A percentile compares a stretch with the other conserved stretches of the same genome.
Evolutionary conservation across 2,113 vertebrate species (phyloP).

Genomic region (Prinia subflava): DNA sequence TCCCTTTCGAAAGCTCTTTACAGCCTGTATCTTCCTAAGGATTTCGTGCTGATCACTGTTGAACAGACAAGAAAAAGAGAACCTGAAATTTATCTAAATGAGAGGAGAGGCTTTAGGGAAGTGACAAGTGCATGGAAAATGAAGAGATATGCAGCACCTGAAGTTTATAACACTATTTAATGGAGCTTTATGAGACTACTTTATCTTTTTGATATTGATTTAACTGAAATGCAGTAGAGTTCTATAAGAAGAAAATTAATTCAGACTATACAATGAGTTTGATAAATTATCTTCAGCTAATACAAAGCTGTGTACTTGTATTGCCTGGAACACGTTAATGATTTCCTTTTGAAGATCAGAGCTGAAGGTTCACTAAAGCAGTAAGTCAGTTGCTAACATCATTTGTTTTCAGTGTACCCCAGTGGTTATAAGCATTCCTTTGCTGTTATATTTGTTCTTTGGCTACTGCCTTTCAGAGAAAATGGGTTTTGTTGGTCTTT

Average conservation of each 20-base stretch:
- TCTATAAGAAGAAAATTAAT: not conserved
- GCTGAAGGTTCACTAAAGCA: not conserved
- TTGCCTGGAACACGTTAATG: not conserved
- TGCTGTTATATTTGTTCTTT: not conserved
- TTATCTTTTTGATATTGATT: not conserved
- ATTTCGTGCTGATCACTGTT: not conserved
- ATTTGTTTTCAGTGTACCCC: not conserved
- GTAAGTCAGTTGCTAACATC: not conserved
- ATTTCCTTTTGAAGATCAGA: not conserved
- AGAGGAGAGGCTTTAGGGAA: not conserved
- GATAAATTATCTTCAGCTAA: not conserved
- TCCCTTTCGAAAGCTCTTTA: not conserved
- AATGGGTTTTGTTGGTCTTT: not conserved
- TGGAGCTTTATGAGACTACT: slow-evolving; percentile 1
- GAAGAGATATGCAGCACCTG: not conserved
- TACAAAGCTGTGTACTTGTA: not conserved
- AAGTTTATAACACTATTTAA: not conserved
- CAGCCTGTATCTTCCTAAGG: not conserved
- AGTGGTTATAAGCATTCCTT: not conserved
- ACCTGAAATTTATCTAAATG: not conserved
- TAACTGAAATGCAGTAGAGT: not conserved
- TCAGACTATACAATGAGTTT: not conserved
- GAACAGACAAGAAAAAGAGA: not conserved
- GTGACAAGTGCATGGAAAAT: not conserved
- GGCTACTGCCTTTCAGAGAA: not conserved